Evolutionary conservation across 2,888 invertebrate genomes (phyloP).

Genomic region (Busseola fusca): DNA sequence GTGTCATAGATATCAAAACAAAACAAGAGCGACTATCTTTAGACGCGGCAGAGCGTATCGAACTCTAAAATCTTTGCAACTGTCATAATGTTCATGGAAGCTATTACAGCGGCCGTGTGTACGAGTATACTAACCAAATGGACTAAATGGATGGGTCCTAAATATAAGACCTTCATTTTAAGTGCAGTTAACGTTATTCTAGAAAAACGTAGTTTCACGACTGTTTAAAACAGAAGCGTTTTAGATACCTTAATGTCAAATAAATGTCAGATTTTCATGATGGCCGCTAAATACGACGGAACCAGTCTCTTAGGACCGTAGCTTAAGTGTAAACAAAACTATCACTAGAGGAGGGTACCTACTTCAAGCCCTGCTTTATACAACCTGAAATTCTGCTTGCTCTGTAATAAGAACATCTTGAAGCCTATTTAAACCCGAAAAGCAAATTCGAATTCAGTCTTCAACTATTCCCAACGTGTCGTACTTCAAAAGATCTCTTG

Average conservation of each 20-base stretch:
- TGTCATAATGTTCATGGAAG: too few species aligned
- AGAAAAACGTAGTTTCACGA: not conserved
- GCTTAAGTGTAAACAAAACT: not conserved
- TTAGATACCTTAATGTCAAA: not conserved
- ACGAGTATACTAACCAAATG: too few species aligned
- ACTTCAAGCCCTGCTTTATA: not conserved
- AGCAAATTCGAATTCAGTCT: slow-evolving; percentile 36
- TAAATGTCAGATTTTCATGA: not conserved
- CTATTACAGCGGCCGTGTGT: too few species aligned
- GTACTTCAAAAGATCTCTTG: slow-evolving; percentile 47
- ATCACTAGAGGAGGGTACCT: not conserved
- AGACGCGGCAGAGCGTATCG: too few species aligned
- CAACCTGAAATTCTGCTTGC: not conserved
- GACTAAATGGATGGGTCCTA: too few species aligned
- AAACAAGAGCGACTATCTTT: too few species aligned
- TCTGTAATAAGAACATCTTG: not conserved
- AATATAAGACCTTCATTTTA: too few species aligned
- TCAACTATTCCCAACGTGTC: slow-evolving; percentile 48
- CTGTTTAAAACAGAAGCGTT: not conserved
- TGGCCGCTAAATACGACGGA: not conserved
- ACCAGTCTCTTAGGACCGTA: not conserved
- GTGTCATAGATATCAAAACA: too few species aligned
- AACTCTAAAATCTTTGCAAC: too few species aligned
- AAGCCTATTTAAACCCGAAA: slow-evolving; percentile 17
- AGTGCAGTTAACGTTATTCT: not conserved